A percentile compares a stretch with the other conserved stretches of the same genome.
phyloP scores from a whole-genome alignment of 2,113 vertebrate genomes.

The Cisticola juncidis region DNA sequence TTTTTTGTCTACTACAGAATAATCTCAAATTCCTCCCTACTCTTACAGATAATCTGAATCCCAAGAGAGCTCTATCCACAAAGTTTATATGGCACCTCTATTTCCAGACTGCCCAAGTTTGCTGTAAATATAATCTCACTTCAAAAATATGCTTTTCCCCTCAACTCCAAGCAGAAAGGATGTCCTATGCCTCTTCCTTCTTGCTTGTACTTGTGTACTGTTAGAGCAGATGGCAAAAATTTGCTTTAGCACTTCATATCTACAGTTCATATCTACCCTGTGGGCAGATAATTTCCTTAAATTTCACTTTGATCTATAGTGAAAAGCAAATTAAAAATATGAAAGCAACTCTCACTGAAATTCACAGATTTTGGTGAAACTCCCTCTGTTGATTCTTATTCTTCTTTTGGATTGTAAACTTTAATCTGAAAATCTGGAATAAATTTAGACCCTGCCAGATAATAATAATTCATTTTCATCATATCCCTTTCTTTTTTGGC shows the following conservation, averaged over 20 bases:
- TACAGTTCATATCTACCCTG: background rate
- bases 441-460: background rate
- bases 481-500: background rate
- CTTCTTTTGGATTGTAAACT: background rate
- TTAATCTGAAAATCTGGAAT: background rate
- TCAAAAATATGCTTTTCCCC: background rate
- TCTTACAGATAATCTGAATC: background rate
- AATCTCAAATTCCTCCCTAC: background rate
- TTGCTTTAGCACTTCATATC: background rate
- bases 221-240: background rate
- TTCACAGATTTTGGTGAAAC: background rate
- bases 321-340: background rate
- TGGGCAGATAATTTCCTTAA: background rate
- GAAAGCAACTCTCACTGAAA: background rate
- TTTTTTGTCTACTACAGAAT: background rate
- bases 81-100: background rate
- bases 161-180: background rate
- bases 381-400: background rate
- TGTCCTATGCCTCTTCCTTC: background rate
- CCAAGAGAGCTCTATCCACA: background rate
- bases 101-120: background rate
- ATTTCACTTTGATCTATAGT: background rate
- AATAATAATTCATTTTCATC: background rate
- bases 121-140: background rate
- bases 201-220: background rate